phyloP scores from a whole-genome alignment of 2,113 vertebrate genomes.

The Tursiops truncatus region DNA sequence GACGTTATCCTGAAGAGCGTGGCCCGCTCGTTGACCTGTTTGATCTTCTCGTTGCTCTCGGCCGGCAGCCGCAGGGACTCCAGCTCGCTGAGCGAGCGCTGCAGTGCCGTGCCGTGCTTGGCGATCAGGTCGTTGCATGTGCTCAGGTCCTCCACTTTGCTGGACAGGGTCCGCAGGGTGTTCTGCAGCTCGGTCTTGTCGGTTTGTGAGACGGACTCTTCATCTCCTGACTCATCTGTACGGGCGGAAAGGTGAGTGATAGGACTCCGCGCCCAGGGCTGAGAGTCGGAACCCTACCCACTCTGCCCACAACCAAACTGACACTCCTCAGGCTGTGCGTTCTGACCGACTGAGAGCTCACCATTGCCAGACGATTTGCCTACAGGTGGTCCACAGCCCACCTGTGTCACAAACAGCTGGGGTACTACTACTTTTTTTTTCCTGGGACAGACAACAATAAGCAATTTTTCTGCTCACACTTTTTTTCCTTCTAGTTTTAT shows the following conservation, averaged over 20 bases:
- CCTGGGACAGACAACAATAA: neutral
- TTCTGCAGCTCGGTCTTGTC: constrained; percentile 94
- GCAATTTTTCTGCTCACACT: neutral
- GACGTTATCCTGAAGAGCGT: constrained; percentile 98
- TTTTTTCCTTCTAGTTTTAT: neutral
- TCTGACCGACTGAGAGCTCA: neutral
- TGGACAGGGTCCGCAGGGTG: constrained; percentile 91
- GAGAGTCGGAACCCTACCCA: neutral
- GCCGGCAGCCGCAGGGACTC: constrained; percentile 89
- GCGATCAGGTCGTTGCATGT: constrained; percentile 98
- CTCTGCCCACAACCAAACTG: neutral
- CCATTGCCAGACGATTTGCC: neutral
- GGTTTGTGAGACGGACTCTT: constrained; percentile 87
- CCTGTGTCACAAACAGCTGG: neutral
- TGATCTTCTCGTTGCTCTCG: constrained; percentile 93
- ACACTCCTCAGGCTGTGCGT: neutral
- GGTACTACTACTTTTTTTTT: no score
- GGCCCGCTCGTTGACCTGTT: constrained; percentile 95
- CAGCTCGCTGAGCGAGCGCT: constrained; percentile 96
- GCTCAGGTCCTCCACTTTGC: constrained; percentile 96
- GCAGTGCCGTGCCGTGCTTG: constrained; percentile 96
- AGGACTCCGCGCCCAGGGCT: neutral
- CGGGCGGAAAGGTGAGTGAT: neutral
- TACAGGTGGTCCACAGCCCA: neutral
- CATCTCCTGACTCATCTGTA: constrained; percentile 95